phyloP scores from a whole-genome alignment of 1,140 invertebrate species.

The Drosophila mauritiana region DNA sequence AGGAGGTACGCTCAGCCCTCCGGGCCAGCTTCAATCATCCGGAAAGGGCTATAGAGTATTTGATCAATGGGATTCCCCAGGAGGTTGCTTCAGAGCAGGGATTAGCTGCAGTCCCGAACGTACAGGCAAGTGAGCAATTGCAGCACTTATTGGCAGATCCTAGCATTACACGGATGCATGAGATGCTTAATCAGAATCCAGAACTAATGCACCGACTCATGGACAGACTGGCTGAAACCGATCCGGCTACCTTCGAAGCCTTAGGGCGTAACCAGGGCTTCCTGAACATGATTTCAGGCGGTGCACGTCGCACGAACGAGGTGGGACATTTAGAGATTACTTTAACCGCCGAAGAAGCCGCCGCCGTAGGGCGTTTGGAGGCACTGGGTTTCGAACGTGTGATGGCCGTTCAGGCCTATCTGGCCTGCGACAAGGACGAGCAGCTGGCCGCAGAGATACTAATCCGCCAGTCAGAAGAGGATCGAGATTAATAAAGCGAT shows the following conservation, averaged over 20 bases:
- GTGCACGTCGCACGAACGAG: not conserved
- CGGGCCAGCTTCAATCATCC: slow-evolving; percentile 78
- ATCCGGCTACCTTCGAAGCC: slow-evolving; percentile 49
- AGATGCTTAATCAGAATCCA: slow-evolving; percentile 60
- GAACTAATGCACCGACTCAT: slow-evolving; percentile 48
- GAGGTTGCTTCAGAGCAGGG: not conserved
- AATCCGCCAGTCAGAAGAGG: slow-evolving; percentile 65
- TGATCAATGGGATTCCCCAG: slow-evolving; percentile 59
- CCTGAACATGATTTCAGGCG: slow-evolving; percentile 34
- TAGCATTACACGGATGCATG: slow-evolving; percentile 48
- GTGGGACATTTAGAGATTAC: not conserved
- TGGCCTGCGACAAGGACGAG: slow-evolving; percentile 76
- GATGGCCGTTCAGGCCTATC: slow-evolving; percentile 59
- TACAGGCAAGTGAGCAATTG: slow-evolving; percentile 6
- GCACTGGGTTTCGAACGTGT: slow-evolving; percentile 64
- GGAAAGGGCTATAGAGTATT: slow-evolving; percentile 76
- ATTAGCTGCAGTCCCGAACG: not conserved
- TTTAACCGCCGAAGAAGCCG: slow-evolving; percentile 51
- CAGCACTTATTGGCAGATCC: slow-evolving; percentile 38
- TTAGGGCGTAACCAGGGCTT: slow-evolving; percentile 63
- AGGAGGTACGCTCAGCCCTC: slow-evolving; percentile 66
- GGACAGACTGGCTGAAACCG: slow-evolving; percentile 40
- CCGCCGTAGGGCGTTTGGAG: slow-evolving; percentile 63
- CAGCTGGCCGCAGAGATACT: slow-evolving; percentile 69
- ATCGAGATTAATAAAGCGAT: slow-evolving; percentile 44